Evolutionary conservation across 2,888 invertebrate species (phyloP).

Genomic region (Leptinotarsa rubiginosa): DNA sequence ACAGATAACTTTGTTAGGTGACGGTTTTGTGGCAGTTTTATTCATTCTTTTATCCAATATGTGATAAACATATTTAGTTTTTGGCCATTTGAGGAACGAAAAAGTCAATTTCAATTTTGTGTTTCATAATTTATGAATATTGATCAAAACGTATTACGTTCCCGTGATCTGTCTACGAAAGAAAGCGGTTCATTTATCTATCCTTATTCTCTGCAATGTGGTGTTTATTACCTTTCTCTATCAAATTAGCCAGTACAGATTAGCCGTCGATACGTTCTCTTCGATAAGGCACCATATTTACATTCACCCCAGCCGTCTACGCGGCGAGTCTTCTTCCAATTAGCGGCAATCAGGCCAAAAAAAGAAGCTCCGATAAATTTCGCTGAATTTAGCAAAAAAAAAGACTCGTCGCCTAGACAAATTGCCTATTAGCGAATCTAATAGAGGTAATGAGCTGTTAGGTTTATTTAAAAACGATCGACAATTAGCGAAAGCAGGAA

Average conservation of each 20-base stretch:
- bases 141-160: too few relatives aligned
- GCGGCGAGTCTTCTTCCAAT: slow-evolving; percentile 29
- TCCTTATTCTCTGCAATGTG: too few relatives aligned
- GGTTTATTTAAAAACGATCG: slow-evolving; percentile 12
- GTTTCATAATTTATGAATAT: too few relatives aligned
- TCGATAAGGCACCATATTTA: slow-evolving; percentile 17
- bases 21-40: too few relatives aligned
- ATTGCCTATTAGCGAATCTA: slow-evolving; percentile 33
- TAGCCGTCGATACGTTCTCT: background rate
- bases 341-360: slow-evolving; percentile 34
- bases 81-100: too few relatives aligned
- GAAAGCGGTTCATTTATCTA: too few relatives aligned
- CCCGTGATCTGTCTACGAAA: too few relatives aligned
- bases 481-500: slow-evolving; percentile 26
- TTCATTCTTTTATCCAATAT: too few relatives aligned
- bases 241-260: slow-evolving; percentile 1
- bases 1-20: too few relatives aligned
- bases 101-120: too few relatives aligned
- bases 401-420: slow-evolving; percentile 37
- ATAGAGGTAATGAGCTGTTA: slow-evolving; percentile 19
- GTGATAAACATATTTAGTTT: too few relatives aligned
- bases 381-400: slow-evolving; percentile 41
- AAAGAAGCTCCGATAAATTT: slow-evolving; percentile 30
- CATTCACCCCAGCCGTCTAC: slow-evolving; percentile 1
- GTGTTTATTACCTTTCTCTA: too few relatives aligned